Evolutionary conservation across 2,797 vertebrate genomes (phyloP).

Genomic region (Siniperca undulata): DNA sequence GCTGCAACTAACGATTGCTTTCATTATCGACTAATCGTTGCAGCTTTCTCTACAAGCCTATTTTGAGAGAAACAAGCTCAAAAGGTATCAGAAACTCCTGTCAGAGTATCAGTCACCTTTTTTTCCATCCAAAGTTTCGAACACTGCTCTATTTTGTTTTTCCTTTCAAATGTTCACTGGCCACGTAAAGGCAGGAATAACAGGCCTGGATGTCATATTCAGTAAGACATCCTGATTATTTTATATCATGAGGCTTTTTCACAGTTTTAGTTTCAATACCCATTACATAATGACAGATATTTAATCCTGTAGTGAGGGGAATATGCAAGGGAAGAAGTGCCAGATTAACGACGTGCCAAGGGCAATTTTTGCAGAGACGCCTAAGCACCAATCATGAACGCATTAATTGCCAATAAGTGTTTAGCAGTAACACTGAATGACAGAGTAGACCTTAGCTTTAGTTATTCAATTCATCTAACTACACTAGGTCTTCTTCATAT

Average conservation of each 20-base stretch:
- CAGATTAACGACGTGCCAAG: constrained; percentile 29
- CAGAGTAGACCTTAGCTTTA: constrained; percentile 5
- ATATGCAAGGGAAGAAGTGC: constrained; percentile 50
- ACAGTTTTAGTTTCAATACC: constrained; percentile 50
- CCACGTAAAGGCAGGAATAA: constrained; percentile 1
- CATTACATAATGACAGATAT: constrained; percentile 62
- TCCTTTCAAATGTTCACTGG: constrained; percentile 1
- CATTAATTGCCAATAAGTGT: constrained; percentile 22
- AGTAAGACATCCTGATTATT: constrained; percentile 25
- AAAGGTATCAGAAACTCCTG: not conserved
- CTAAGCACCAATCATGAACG: constrained; percentile 23
- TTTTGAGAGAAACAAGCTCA: not conserved
- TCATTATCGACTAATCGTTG: not conserved
- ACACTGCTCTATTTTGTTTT: not conserved
- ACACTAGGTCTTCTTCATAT: not conserved
- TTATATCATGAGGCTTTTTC: constrained; percentile 37
- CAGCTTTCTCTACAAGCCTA: not conserved
- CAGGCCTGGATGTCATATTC: not conserved
- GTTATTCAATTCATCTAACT: constrained; percentile 9
- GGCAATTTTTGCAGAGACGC: constrained; percentile 30
- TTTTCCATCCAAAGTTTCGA: not conserved
- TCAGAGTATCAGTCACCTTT: not conserved
- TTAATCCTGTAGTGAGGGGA: constrained; percentile 46
- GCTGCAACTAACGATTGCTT: not conserved
- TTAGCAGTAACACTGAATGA: constrained; percentile 11